Conservation (phyloP, 2,113 vertebrate genomes). For the Stomatorhinus ivindoensis region DNA sequence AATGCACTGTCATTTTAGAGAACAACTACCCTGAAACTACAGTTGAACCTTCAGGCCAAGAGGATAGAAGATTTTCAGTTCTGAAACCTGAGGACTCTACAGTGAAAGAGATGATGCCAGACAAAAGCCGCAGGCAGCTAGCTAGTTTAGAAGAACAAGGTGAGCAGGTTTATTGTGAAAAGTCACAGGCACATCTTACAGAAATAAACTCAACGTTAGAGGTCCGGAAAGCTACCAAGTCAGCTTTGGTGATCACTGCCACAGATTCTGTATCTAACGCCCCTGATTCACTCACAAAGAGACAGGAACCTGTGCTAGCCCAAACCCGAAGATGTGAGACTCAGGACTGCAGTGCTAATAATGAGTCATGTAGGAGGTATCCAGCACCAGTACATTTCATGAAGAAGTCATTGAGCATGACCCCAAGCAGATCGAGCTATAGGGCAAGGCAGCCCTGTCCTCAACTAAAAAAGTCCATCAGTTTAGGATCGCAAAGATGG, state of each 20-base stretch:
- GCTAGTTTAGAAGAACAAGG: constrained; percentile 39
- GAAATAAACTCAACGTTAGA: constrained; percentile 29
- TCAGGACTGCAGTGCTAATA: constrained; percentile 51
- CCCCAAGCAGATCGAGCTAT: constrained; percentile 51
- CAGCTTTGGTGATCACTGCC: constrained; percentile 48
- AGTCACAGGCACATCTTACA: constrained; percentile 37
- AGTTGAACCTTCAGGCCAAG: constrained; percentile 8
- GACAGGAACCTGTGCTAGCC: constrained; percentile 36
- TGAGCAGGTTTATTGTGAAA: constrained; percentile 47
- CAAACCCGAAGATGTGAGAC: constrained; percentile 43
- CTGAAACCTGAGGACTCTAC: constrained; percentile 29
- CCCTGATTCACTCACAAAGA: constrained; percentile 34
- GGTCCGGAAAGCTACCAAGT: constrained; percentile 32
- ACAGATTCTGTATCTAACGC: constrained; percentile 47
- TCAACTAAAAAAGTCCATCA: constrained; percentile 62
- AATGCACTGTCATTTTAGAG: constrained; percentile 15
- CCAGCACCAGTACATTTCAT: constrained; percentile 57
- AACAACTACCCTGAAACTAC: not conserved
- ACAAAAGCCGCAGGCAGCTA: constrained; percentile 32
- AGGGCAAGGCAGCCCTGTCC: constrained; percentile 45
- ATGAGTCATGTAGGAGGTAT: constrained; percentile 54
- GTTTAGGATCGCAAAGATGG: constrained; percentile 61
- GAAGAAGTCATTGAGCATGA: constrained; percentile 60
- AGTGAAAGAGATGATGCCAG: constrained; percentile 39
- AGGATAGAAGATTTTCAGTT: constrained; percentile 18